Base-by-base conservation (phyloP, 2,797 vertebrate genomes). In the Anniella stebbinsi region DNA sequence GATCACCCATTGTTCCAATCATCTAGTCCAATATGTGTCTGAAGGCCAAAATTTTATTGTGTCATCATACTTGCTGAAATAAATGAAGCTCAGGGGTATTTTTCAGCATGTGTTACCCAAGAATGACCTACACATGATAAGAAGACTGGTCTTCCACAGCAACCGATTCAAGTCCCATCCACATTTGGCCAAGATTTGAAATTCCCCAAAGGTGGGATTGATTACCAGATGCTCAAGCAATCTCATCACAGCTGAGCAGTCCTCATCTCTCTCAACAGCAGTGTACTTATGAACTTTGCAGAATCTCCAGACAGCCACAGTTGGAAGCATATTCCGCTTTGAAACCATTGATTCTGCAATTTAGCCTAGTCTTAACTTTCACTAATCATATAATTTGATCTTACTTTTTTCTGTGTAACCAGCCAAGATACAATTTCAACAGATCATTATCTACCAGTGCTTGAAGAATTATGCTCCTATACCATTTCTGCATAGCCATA, bases 131-230 rank as follows among this genome's bases (percentile, higher is more conserved):
- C 87, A 86, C 33, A 76, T 38, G 90, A 36, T 60, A 88, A 92
- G 36, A 92, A 33, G 45, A 88, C 92, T 88, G 60, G 0, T 41
- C 51, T 91, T 94, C 87, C 72, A 88, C 86, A 75, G 93, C 87
- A 92, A 93, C 48, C 93, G 76, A 90, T 91, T 91, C 94, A 80
- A 88, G 72, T 84, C 88, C 90, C 77, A 90, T 93, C 95, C 45
- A 6, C 63, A 92, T 69, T 91, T 93, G 94, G 83, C 85, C 88
- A 94, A 88, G 75, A 80, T 72, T 63, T 67, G 67, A 89, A 94
- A 93, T 92, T 94, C 88, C 91, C 94, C 84, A 69, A 77, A 95
- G 89, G 90, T 92, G 90, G 51, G 84, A 95, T 93, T 93, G 93
- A 94, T 95, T 95, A 93, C 25, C 76, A 94, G 88, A 87, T 76